phyloP scores from a whole-genome alignment of 2,797 vertebrate species.

The Garrulus glandarius region DNA sequence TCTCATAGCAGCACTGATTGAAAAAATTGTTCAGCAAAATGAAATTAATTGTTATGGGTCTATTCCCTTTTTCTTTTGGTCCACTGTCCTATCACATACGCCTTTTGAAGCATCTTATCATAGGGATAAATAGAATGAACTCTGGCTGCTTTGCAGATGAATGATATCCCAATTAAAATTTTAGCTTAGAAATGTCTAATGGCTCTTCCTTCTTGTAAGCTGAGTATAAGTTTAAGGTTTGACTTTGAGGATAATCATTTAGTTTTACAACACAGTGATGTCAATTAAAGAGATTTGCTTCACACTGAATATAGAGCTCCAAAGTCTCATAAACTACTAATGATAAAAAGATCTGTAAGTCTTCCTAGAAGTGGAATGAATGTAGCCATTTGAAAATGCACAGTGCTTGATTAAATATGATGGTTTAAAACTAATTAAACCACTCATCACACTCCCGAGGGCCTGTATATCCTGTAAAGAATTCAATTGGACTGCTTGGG shows the following conservation, averaged over 20 bases:
- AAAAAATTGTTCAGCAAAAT: neutral
- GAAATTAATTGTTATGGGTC: neutral
- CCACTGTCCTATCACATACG: accelerated
- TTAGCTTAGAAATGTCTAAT: neutral
- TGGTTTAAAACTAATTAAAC: conserved; percentile 51
- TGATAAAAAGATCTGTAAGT: conserved; percentile 5
- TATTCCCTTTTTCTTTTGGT: neutral
- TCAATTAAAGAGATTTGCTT: conserved; percentile 40
- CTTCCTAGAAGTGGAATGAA: conserved; percentile 20
- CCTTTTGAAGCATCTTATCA: neutral
- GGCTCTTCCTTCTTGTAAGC: neutral
- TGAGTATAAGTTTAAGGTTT: neutral
- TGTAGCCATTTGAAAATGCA: neutral
- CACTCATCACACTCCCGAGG: neutral
- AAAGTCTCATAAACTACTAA: neutral
- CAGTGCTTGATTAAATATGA: conserved; percentile 34
- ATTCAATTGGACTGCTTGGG: neutral
- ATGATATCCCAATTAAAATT: neutral
- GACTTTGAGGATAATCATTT: neutral
- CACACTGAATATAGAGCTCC: neutral
- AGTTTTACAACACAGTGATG: neutral
- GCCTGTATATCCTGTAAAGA: neutral
- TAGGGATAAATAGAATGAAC: neutral
- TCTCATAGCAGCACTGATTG: neutral
- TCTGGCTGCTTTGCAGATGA: neutral